Base-by-base conservation (phyloP, 2,113 vertebrate species). In the Laterallus jamaicensis region DNA sequence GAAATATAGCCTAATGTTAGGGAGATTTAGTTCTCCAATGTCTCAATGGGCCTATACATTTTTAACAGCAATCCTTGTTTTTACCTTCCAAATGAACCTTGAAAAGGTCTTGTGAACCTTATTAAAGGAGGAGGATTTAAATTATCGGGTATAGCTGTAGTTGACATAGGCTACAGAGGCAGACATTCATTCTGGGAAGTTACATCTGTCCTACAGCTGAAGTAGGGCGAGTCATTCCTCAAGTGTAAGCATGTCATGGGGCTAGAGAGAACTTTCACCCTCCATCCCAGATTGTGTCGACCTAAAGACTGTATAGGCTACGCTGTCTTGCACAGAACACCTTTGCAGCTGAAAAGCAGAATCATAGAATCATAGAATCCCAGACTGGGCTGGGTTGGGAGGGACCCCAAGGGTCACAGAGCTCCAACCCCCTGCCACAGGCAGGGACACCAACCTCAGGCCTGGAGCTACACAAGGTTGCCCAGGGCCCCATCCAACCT, bases 21-120 rank as follows among this genome's bases (percentile, higher is more conserved):
- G 88, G 29, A 95, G 93, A 90, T 90, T 93, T 58, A 97, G 92
- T 60, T 97, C 90, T 42, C 11, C 58, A 5, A 24, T 3, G 90
- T 93, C 96, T 95, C 96, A 31, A 1, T 16, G 92, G 96, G 86
- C 91, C 96, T 22, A 95, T 97, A 84, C 78, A 50, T 97, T 93
- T 94, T 96, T 85, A 97, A 68, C 94, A 50, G 94, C 89, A 80
- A 35, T 55, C 80, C 95, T 82, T 73, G 52, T 28, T 92, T 78
- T 64, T 81, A 39, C 93, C 95, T 91, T 96, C 95, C 90, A 88
- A 35, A 67, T 50, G 95, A 96, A 92, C 90, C 96, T 96, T 95
- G 58, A 56, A 95, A 97, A 97, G 92, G 83, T 92, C 95, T 97
- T 26, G 35, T 82, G 95, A 87, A 95, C 60, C 95, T 88, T 92